These are phyloP conservation scores for Chymomyza procnemis DNA, from an alignment of 2,888 invertebrate species.

Conservation along the genomic window DNA sequence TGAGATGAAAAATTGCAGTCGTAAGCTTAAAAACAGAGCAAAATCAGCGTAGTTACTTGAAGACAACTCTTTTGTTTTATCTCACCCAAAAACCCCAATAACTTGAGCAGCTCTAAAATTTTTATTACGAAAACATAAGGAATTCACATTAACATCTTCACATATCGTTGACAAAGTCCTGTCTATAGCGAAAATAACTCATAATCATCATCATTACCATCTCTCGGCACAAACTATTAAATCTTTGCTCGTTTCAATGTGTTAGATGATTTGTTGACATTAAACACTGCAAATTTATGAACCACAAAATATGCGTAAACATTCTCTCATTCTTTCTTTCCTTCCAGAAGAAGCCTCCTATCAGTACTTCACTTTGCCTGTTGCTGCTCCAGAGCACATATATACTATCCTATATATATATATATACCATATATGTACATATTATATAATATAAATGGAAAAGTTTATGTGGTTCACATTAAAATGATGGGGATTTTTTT, in stretches of 20 bases:
- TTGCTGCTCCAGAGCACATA: background rate
- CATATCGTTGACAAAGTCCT: no score
- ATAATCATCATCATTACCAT: no score
- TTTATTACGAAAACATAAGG: no score
- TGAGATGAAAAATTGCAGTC: no score
- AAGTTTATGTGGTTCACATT: background rate
- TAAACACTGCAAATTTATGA: background rate
- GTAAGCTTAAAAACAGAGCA: no score
- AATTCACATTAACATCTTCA: no score
- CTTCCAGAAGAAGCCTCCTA: background rate
- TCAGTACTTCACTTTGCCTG: background rate
- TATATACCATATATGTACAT: background rate
- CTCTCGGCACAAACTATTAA: background rate
- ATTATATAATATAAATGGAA: background rate
- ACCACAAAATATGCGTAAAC: constrained; percentile 2
- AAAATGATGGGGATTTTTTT: constrained; percentile 11
- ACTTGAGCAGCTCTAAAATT: no score
- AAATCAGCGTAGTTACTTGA: no score
- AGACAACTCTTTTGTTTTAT: no score
- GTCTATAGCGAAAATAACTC: background rate
- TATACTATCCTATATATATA: no score
- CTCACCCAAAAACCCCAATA: no score
- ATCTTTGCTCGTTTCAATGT: background rate
- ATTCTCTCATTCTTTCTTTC: no score
- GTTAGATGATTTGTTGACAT: background rate